Evolutionary conservation across 2,888 invertebrate genomes (phyloP).

Genomic region (Cerastis leucographa): DNA sequence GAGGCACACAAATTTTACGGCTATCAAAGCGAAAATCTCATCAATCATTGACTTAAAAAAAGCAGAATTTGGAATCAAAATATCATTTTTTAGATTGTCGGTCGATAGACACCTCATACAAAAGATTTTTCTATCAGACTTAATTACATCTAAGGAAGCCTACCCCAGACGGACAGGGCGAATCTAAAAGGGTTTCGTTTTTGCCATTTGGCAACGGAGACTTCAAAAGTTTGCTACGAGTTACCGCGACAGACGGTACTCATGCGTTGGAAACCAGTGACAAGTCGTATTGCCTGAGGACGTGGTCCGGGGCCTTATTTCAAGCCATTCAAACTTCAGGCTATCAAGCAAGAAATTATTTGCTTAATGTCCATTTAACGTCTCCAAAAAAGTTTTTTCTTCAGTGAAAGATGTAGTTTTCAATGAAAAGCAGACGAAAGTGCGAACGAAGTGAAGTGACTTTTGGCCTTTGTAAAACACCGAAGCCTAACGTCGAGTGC

Average conservation of each 20-base stretch:
- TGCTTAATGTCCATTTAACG: constrained; percentile 24
- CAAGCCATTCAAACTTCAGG: constrained; percentile 24
- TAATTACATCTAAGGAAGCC: background rate
- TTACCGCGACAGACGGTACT: background rate
- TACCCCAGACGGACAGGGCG: background rate
- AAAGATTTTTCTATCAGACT: background rate
- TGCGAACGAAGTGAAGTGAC: constrained; percentile 40
- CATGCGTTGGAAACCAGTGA: background rate
- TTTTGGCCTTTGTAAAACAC: constrained; percentile 17
- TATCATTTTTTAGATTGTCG: background rate
- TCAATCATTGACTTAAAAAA: background rate
- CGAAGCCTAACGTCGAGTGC: constrained; percentile 8
- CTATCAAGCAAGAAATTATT: background rate
- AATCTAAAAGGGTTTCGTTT: background rate
- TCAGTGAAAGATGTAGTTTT: constrained; percentile 46
- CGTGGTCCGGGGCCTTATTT: background rate
- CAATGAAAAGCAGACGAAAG: constrained; percentile 29
- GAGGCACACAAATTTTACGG: too few species aligned
- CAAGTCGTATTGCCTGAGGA: background rate
- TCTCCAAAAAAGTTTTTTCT: constrained; percentile 33
- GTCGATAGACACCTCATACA: background rate
- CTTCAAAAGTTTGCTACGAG: background rate
- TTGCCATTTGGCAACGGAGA: too few species aligned
- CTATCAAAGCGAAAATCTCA: background rate
- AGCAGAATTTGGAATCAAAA: background rate